Percentiles rank a stretch among this genome's conserved stretches.
Evolutionary conservation across 1,140 invertebrate species (phyloP).

Genomic region (Musca domestica): DNA sequence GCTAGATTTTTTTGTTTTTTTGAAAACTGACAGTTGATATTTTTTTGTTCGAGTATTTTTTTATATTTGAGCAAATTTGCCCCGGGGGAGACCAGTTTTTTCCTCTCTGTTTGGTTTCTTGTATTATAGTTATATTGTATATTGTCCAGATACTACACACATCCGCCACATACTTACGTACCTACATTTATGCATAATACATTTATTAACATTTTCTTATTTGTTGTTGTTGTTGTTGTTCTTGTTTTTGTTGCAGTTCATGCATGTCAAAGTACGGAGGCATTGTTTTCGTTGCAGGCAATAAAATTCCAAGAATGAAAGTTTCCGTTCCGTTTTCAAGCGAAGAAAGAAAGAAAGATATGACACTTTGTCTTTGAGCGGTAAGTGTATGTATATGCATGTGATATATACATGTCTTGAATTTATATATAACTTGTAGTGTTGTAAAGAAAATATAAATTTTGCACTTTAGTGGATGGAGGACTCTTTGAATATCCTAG

Average conservation of each 20-base stretch:
- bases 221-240: not conserved
- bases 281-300: not conserved
- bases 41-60: constrained; percentile 9
- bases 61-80: constrained; percentile 17
- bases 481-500: no score
- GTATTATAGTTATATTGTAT: constrained; percentile 6
- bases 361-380: no score
- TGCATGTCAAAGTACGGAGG: not conserved
- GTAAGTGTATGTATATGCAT: no score
- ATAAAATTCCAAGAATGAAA: constrained; percentile 4
- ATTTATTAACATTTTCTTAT: constrained; percentile 16
- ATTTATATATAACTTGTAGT: no score
- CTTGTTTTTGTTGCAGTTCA: not conserved
- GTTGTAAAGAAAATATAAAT: no score
- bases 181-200: constrained; percentile 7
- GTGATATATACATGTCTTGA: no score
- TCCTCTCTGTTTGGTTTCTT: not conserved
- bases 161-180: not conserved
- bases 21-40: constrained; percentile 29
- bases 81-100: constrained; percentile 15
- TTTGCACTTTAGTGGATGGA: no score
- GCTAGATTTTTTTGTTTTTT: constrained; percentile 9
- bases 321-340: not conserved
- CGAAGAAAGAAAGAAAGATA: no score
- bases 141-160: not conserved